Conservation (phyloP, 2,113 vertebrate genomes). For the Apus apus region DNA sequence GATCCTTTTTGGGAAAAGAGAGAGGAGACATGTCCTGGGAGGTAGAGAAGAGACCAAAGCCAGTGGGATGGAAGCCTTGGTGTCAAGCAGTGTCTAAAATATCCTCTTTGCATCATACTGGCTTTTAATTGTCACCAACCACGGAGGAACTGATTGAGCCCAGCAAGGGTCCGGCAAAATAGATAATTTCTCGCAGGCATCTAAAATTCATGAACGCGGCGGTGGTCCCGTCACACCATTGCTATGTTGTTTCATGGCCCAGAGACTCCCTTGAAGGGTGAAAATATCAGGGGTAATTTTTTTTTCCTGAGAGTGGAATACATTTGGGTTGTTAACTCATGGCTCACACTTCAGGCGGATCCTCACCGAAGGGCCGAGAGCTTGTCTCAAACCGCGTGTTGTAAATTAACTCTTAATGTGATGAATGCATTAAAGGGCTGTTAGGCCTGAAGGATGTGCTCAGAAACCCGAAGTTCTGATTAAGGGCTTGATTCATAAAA, state of each 20-base stretch:
- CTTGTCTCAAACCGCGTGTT: slow-evolving; percentile 25
- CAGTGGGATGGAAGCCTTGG: slow-evolving; percentile 16
- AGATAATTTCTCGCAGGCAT: slow-evolving; percentile 72
- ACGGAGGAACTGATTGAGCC: slow-evolving; percentile 77
- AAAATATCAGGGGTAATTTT: slow-evolving; percentile 45
- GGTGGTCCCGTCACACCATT: slow-evolving; percentile 40
- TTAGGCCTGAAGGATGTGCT: slow-evolving; percentile 54
- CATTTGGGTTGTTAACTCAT: slow-evolving; percentile 64
- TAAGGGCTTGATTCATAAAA: slow-evolving; percentile 64
- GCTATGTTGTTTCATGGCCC: slow-evolving; percentile 33
- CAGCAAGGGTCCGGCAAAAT: slow-evolving; percentile 74
- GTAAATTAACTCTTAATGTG: slow-evolving; percentile 74
- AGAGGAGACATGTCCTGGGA: neutral
- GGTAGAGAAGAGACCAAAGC: neutral
- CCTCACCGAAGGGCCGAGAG: slow-evolving; percentile 23
- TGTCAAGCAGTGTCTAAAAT: slow-evolving; percentile 77
- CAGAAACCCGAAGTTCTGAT: slow-evolving; percentile 46
- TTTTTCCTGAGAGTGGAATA: slow-evolving; percentile 46
- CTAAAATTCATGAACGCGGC: slow-evolving; percentile 72
- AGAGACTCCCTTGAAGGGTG: slow-evolving; percentile 63
- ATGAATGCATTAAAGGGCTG: slow-evolving; percentile 62
- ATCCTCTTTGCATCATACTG: slow-evolving; percentile 71
- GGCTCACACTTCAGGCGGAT: slow-evolving; percentile 60
- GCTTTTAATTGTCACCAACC: slow-evolving; percentile 80
- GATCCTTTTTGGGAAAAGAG: neutral